Base-by-base conservation (phyloP, 1,140 invertebrate genomes). In the Tigriopus japonicus region DNA sequence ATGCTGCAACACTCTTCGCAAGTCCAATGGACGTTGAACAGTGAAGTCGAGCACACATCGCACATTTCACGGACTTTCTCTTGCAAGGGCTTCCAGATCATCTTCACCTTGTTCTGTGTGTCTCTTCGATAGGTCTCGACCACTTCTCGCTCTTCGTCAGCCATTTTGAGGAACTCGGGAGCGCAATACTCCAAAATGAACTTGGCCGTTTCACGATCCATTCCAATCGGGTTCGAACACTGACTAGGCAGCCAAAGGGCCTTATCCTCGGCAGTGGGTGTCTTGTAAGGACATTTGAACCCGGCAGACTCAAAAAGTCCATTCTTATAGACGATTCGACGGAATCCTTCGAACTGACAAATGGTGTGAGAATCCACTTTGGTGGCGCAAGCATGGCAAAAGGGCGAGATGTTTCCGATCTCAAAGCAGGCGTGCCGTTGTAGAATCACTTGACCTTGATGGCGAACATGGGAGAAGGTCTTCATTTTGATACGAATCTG, bases 1-100 rank as follows among this genome's bases (percentile, higher is more conserved):
- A 93, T 88, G 74, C 96, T 97, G 15, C 93, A 93, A 72, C 94
- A 98, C 72, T 93, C 94, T 52, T 83, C 81, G 71, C 93, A 98
- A 0, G 90, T 89, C 89, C 90, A 97, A 72, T 98, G 94, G 72
- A 87, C 90, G 73, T 98, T 97, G 73, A 97, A 98, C 1, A 98
- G 75, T 0, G 93, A 96, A 0, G 93, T 97, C 70, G 93, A 87
- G 72, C 94, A 98, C 0, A 96, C 88, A 73, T 98, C 94, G 71
- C 94, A 98, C 81, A 97, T 92, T 73, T 98, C 94, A 17, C 93
- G 75, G 13, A 94, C 88, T n/a, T 90, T 90, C 69, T 88, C 84
- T 1, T 96, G 88, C 0, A 91, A 86, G 69, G 89, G 78, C 70
- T 96, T 96, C 92, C 93, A 98, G 5, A 88, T 86, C 66, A 90